These are phyloP conservation scores for Petrolisthes cinctipes DNA, from an alignment of 2,888 invertebrate genomes.

Conservation along the genomic window DNA sequence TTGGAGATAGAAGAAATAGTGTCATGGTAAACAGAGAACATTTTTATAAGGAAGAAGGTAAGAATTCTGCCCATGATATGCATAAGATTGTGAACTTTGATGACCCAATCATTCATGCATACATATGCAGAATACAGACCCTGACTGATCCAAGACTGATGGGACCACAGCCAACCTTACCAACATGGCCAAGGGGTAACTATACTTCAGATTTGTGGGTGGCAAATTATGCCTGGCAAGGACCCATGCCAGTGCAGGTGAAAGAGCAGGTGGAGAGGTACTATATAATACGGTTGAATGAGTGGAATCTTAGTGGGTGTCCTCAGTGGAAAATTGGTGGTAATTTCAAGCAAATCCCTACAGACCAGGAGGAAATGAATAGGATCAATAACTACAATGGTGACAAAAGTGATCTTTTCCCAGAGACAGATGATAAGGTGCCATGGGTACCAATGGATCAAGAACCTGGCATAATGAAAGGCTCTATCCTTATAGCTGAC, in stretches of 20 bases:
- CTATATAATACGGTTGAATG: slow-evolving; percentile 21
- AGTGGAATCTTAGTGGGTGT: slow-evolving; percentile 21
- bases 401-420: background rate
- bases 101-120: slow-evolving; percentile 30
- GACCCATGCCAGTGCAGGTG: slow-evolving; percentile 32
- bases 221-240: slow-evolving; percentile 52
- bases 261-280: slow-evolving; percentile 34
- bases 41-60: slow-evolving; percentile 31
- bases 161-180: slow-evolving; percentile 45
- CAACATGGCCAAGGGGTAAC: slow-evolving; percentile 14
- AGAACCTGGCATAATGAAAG: slow-evolving; percentile 31
- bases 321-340: background rate
- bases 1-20: slow-evolving; percentile 41
- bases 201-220: slow-evolving; percentile 37
- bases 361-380: background rate
- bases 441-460: slow-evolving; percentile 28
- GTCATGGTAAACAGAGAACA: slow-evolving; percentile 32
- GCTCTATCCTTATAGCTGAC: slow-evolving; percentile 32
- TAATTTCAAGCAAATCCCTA: background rate
- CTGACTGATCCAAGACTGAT: slow-evolving; percentile 6
- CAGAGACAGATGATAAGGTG: background rate
- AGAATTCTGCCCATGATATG: background rate
- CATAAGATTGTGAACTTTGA: background rate
- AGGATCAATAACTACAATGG: background rate
- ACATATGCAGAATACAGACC: slow-evolving; percentile 24